Percentiles rank a stretch among this genome's conserved stretches.
phyloP scores from a whole-genome alignment of 2,888 invertebrate genomes.

The Ophion costatus region DNA sequence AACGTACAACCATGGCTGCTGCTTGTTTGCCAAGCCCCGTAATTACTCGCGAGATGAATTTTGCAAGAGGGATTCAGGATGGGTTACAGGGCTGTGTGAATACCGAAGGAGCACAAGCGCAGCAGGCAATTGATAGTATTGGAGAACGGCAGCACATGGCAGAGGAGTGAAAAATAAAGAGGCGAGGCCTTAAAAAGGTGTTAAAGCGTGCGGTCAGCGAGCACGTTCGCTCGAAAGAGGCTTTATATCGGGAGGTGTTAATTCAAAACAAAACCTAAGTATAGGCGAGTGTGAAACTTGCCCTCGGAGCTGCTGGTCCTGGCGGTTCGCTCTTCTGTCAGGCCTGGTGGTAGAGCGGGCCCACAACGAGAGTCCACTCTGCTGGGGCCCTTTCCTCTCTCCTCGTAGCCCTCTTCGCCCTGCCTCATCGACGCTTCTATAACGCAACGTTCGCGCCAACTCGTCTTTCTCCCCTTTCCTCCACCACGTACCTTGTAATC shows the following conservation, averaged over 20 bases:
- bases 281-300: constrained; percentile 71
- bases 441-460: constrained; percentile 28
- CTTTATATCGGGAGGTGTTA: constrained; percentile 75
- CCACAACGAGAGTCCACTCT: constrained; percentile 56
- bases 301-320: constrained; percentile 64
- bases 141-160: constrained; percentile 45
- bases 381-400: neutral
- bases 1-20: constrained; percentile 30
- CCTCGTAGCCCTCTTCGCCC: constrained; percentile 41
- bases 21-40: constrained; percentile 59
- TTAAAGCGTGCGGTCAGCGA: constrained; percentile 79
- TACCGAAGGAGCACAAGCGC: constrained; percentile 54
- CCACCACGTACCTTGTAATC: constrained; percentile 75
- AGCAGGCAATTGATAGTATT: constrained; percentile 55
- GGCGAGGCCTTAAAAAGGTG: constrained; percentile 77
- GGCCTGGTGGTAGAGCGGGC: constrained; percentile 50
- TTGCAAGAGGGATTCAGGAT: constrained; percentile 37
- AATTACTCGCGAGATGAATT: constrained; percentile 61
- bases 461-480: constrained; percentile 49
- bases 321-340: constrained; percentile 36
- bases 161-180: constrained; percentile 28
- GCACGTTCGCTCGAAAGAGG: constrained; percentile 54
- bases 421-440: constrained; percentile 38
- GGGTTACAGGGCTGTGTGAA: constrained; percentile 42
- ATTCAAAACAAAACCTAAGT: constrained; percentile 80